A percentile compares a stretch with the other conserved stretches of the same genome.
Evolutionary conservation across 2,113 vertebrate species (phyloP).

Genomic region (Orientallactaga bullata): DNA sequence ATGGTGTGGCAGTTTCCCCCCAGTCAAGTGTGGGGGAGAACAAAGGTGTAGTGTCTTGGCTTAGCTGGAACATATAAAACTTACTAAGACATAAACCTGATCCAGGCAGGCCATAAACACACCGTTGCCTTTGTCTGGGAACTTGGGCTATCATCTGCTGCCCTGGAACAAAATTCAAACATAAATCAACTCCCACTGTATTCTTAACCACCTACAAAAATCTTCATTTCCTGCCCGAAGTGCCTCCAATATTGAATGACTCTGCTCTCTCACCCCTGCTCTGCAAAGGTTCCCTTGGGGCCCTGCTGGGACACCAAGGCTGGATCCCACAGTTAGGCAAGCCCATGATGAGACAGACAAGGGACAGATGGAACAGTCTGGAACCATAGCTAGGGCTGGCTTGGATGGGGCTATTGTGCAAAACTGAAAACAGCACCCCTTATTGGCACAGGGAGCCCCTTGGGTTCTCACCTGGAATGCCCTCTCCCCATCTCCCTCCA

Average conservation of each 20-base stretch:
- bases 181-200: slow-evolving; percentile 80
- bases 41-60: slow-evolving; percentile 63
- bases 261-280: not conserved
- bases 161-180: slow-evolving; percentile 80
- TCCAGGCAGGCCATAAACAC: slow-evolving; percentile 75
- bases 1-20: not conserved
- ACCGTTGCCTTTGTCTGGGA: slow-evolving; percentile 73
- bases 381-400: not conserved
- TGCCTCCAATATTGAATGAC: slow-evolving; percentile 46
- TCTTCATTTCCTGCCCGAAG: slow-evolving; percentile 78
- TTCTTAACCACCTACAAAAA: slow-evolving; percentile 76
- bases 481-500: not conserved
- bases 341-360: not conserved
- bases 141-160: slow-evolving; percentile 77
- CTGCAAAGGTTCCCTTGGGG: not conserved
- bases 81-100: slow-evolving; percentile 75
- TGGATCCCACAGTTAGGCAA: not conserved
- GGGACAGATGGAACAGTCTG: not conserved
- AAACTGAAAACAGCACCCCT: not conserved
- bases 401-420: not conserved
- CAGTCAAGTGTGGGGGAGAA: slow-evolving; percentile 2
- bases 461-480: not conserved
- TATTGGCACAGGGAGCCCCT: not conserved
- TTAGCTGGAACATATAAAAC: slow-evolving; percentile 74
- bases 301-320: not conserved